Evolutionary conservation across 2,797 vertebrate species (phyloP), one percentile per base, ranked within the genome.

Genomic region (Apodemus agrarius): DNA sequence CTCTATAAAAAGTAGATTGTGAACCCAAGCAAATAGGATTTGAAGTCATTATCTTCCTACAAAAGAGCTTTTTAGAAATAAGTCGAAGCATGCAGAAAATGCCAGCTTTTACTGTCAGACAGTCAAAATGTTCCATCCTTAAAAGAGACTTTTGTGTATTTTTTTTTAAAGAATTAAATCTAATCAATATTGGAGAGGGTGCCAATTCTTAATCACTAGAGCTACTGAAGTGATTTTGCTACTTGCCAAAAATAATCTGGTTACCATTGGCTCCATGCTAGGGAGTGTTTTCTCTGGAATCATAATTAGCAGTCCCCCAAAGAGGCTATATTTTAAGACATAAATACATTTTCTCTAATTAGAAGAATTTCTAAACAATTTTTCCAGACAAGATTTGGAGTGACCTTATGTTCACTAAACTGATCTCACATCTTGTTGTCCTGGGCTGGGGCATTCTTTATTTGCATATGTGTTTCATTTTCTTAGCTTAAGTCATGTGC

Each of bases 1-100:
- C 84, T 80, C 46, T 49, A 67, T n/a, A 61, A 52, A 90, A 91
- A 92, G 59, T 11, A 72, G 92, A 78, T 40, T 29, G 43, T 43
- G 16, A 40, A 8, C 63, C n/a, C 75, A 83, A 78, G 24, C 74
- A 89, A 92, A 89, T 49, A 52, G 78, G 49, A 61, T 92, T 92
- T 89, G 57, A 34, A 86, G 24, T 24, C 31, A 95, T 67, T 61
- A 57, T 69, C 86, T 94, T 76, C 79, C 59, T n/a, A 57, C 5
- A 84, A 65, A 88, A 89, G 10, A 22, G 29, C 61, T 84, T 93
- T 95, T 88, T 59, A 63, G 75, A 88, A 96, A 96, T 94, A 95
- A 80, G 96, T 65, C 2, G 83, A 63, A 85, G 8, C 14, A 37
- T 8, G 67, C 4, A 90, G 12, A 96, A 96, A 96, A 91, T 8